Evolutionary conservation across 1,140 invertebrate genomes (phyloP), one percentile per base, ranked within the genome.

Genomic region (Drosophila carrolli): DNA sequence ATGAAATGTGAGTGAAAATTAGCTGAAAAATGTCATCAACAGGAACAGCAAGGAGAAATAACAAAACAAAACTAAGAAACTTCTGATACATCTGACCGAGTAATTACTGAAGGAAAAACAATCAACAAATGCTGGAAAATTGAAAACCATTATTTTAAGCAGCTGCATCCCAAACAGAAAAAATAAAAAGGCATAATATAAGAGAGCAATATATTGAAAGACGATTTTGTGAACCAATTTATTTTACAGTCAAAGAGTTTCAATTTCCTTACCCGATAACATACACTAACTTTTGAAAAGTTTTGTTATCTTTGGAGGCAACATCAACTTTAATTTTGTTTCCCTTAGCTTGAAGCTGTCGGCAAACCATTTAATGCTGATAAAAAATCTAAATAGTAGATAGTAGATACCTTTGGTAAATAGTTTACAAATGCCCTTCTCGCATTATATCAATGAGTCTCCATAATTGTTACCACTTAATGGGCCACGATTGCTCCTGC

Each of bases 1-100:
- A 59, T 41, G 41, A 80, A 73, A 81, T 73, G 62, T 61, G 73
- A 61, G 73, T 68, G 73, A 60, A 66, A 68, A 76, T 66, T 67
- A 76, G 41, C 62, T 77, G 65, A 44, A 58, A 72, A 77, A 53
- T 81, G 73, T 84, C 77, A 84, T 62, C 66, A 57, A 35, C 77
- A 78, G 38, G 41, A 61, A 38, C 7, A 47, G 41, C 61, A 37
- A 59, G 41, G 29, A 27, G 44, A 47, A 59, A 44, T 38, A 63
- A 37, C 32, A 29, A 35, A 41, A 53, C 47, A 58, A 35, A 65
- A 53, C 35, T 19, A 40, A 11, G 41, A 53, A 75, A 43, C 43
- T 40, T 27, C 38, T 35, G 5, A 47, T 43, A 56, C 35, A 44
- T 16, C 40, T 23, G 40, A 11, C 13, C 35, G 27, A 47, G 50